Conservation (phyloP, 2,113 vertebrate genomes). For the Cryptoleucopteryx plumbea region DNA sequence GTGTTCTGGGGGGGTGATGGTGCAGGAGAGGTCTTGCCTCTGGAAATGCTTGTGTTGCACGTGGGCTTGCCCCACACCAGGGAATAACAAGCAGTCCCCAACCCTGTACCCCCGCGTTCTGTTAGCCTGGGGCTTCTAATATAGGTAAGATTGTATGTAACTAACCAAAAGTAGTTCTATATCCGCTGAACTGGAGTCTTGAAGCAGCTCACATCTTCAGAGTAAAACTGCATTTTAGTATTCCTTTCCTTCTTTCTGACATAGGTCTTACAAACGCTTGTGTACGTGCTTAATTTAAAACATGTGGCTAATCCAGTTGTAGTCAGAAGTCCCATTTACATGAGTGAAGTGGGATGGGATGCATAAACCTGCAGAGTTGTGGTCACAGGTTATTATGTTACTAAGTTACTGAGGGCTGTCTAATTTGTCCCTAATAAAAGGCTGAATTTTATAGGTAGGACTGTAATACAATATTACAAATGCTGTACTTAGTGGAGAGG, state of each 20-base stretch:
- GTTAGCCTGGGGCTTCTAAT: neutral
- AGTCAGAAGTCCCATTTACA: neutral
- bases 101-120: fast-evolving
- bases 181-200: fast-evolving
- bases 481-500: neutral
- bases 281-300: neutral
- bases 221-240: neutral
- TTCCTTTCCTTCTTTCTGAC: neutral
- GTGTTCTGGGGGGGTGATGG: fast-evolving
- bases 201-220: neutral
- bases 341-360: neutral
- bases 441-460: neutral
- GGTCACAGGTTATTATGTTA: neutral
- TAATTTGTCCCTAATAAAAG: neutral
- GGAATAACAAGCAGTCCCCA: fast-evolving
- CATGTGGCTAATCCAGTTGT: neutral
- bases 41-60: no score
- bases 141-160: fast-evolving
- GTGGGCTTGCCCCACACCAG: fast-evolving
- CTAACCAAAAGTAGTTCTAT: fast-evolving
- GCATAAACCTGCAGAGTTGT: neutral
- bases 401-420: neutral
- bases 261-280: fast-evolving
- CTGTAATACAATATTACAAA: neutral
- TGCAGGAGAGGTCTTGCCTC: fast-evolving